A percentile compares a stretch with the other conserved stretches of the same genome.
These are phyloP conservation scores for Sprattus sprattus DNA, from an alignment of 2,113 vertebrate species.

Conservation along the genomic window DNA sequence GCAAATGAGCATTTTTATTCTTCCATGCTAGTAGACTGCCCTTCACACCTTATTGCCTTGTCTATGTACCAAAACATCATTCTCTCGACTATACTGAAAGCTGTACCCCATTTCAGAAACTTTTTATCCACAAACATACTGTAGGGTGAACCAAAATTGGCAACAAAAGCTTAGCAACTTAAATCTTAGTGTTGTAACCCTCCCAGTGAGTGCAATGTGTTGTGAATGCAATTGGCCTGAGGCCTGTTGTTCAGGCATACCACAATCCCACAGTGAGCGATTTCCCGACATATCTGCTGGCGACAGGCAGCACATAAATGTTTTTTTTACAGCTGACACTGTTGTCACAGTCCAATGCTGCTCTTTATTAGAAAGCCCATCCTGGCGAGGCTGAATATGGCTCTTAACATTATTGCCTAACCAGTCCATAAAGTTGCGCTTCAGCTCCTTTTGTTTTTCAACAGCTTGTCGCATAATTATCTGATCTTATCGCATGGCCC, in stretches of 20 bases:
- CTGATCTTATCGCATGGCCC: neutral
- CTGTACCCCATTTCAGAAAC: neutral
- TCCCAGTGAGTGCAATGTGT: neutral
- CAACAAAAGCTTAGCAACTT: neutral
- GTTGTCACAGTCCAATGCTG: slow-evolving; percentile 11
- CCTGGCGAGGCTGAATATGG: neutral
- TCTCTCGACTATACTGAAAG: neutral
- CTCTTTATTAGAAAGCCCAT: slow-evolving; percentile 31
- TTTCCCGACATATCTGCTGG: neutral
- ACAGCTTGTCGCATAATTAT: neutral
- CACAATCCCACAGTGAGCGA: neutral
- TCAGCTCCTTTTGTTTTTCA: neutral
- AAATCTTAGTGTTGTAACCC: neutral
- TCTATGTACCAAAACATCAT: too few species aligned
- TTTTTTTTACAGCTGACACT: slow-evolving; percentile 16
- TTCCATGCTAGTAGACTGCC: neutral
- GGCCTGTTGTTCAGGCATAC: neutral
- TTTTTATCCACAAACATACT: neutral
- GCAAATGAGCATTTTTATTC: neutral
- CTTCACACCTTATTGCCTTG: neutral
- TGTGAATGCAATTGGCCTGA: neutral
- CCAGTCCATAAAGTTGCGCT: neutral
- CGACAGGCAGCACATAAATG: neutral
- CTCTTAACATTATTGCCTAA: slow-evolving; percentile 3
- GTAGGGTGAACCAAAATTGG: neutral